A percentile compares a stretch with the other conserved stretches of the same genome.
Evolutionary conservation across 1,140 invertebrate genomes (phyloP).

Genomic region (Pantala flavescens): DNA sequence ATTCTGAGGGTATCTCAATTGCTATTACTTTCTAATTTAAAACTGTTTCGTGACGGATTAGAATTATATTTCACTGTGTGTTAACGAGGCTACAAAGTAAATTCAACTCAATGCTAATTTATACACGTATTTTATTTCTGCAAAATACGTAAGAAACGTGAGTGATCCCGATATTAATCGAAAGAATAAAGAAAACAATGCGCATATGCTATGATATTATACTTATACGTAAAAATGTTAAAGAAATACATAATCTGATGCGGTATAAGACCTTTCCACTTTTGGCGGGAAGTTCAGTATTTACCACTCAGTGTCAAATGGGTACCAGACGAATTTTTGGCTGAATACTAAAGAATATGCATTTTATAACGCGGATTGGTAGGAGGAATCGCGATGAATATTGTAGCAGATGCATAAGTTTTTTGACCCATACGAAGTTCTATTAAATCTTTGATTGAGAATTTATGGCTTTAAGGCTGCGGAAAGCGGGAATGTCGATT

Average conservation of each 20-base stretch:
- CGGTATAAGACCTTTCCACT: too few relatives aligned
- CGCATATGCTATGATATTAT: too few relatives aligned
- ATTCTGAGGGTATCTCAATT: constrained; percentile 49
- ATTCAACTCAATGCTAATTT: too few relatives aligned
- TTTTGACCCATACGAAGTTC: too few relatives aligned
- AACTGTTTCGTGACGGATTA: neutral
- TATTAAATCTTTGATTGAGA: neutral
- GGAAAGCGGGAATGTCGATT: constrained; percentile 66
- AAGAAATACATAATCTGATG: too few relatives aligned
- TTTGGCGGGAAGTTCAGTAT: too few relatives aligned
- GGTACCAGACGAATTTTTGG: too few relatives aligned
- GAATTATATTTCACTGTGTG: neutral
- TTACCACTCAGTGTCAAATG: too few relatives aligned
- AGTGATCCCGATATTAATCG: neutral
- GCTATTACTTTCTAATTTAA: neutral
- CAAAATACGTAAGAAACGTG: neutral
- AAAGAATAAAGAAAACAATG: neutral
- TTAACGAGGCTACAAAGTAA: neutral
- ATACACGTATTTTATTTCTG: neutral
- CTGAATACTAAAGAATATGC: too few relatives aligned
- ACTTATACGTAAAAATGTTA: too few relatives aligned
- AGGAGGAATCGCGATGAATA: neutral
- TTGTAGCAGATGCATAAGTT: neutral
- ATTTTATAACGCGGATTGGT: too few relatives aligned
- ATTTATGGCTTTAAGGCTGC: constrained; percentile 47